These are phyloP conservation scores for Sarcophaga bullata DNA, from an alignment of 1,140 invertebrate genomes.

Conservation along the genomic window DNA sequence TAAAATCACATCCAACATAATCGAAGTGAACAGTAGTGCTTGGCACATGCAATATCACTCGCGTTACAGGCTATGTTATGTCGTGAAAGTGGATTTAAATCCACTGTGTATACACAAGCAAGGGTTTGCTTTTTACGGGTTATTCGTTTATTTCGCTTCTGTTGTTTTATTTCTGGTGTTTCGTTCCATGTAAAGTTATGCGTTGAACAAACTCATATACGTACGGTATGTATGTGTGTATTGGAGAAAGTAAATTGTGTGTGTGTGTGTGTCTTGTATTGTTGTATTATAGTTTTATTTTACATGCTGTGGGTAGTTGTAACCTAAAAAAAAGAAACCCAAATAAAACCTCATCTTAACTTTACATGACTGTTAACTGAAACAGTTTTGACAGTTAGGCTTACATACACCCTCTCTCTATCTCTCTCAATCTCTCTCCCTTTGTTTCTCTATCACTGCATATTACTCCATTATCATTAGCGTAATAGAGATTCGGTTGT, in stretches of 20 bases:
- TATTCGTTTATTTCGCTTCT: neutral
- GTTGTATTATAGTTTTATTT: neutral
- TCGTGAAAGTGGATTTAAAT: neutral
- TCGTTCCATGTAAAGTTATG: too few relatives aligned
- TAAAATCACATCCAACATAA: neutral
- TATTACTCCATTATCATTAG: too few relatives aligned
- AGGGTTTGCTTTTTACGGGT: neutral
- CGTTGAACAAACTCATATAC: too few relatives aligned
- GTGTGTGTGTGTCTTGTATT: neutral
- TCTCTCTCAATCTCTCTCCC: too few relatives aligned
- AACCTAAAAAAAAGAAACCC: slow-evolving; percentile 26
- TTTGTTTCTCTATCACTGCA: too few relatives aligned
- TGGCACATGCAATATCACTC: slow-evolving; percentile 8
- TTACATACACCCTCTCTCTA: neutral
- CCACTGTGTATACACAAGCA: neutral
- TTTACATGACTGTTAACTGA: neutral
- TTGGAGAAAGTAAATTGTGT: neutral
- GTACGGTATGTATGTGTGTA: neutral
- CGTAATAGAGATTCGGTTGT: too few relatives aligned
- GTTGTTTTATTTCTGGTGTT: neutral
- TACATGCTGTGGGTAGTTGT: neutral
- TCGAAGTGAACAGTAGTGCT: neutral
- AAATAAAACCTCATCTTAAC: slow-evolving; percentile 19
- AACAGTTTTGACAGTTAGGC: slow-evolving; percentile 30
- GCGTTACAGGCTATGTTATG: neutral